A percentile compares a stretch with the other conserved stretches of the same genome.
Evolutionary conservation across 2,797 vertebrate genomes (phyloP).

Genomic region (Percopsis omiscomaycus): DNA sequence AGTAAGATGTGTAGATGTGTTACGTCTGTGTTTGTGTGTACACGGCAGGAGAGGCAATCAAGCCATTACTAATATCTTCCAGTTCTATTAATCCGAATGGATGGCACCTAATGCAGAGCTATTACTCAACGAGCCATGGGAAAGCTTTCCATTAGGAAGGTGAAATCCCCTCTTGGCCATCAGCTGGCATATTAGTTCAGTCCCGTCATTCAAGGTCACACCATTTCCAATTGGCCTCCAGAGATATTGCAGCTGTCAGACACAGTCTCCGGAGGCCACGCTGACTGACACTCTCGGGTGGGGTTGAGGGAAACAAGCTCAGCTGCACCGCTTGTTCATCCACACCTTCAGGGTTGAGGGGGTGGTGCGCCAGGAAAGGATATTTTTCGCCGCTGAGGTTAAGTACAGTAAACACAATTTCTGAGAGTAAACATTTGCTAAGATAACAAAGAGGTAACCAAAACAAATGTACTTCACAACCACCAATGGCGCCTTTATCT

Average conservation of each 20-base stretch:
- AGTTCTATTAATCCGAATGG: slow-evolving; percentile 51
- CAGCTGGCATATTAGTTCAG: slow-evolving; percentile 48
- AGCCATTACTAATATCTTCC: slow-evolving; percentile 34
- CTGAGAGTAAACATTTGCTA: no score
- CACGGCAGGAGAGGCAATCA: slow-evolving; percentile 15
- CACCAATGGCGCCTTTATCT: no score
- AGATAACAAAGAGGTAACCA: no score
- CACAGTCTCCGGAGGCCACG: slow-evolving; percentile 36
- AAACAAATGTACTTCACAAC: no score
- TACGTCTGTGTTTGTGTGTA: slow-evolving; percentile 7
- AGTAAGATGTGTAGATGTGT: slow-evolving; percentile 4
- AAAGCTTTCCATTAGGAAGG: slow-evolving; percentile 59
- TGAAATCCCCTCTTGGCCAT: slow-evolving; percentile 46
- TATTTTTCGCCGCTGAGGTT: no score
- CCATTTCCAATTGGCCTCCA: slow-evolving; percentile 48
- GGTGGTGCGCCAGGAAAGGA: no score
- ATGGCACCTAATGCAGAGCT: slow-evolving; percentile 28
- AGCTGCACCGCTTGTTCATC: neutral
- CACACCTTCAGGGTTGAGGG: neutral
- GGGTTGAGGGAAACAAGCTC: slow-evolving; percentile 27
- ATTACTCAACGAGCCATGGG: slow-evolving; percentile 39
- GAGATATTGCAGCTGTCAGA: slow-evolving; percentile 40
- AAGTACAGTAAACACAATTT: no score
- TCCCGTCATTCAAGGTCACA: slow-evolving; percentile 59
- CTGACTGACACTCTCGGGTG: slow-evolving; percentile 14